Conservation (phyloP, 2,113 vertebrate genomes). For the Copsychus sechellarum region DNA sequence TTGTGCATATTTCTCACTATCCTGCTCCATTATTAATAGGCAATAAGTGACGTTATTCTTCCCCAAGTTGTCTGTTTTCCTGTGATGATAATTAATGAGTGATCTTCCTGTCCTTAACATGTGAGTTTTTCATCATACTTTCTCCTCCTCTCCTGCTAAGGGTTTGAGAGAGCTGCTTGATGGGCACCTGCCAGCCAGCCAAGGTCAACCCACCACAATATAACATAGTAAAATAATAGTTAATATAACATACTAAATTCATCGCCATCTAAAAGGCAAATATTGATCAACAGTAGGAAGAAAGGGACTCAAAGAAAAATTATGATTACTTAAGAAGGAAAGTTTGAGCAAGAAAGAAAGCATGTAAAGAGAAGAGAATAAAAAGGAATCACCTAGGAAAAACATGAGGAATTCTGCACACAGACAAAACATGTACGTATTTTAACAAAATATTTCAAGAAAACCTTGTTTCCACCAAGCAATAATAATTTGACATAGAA, state of each 20-base stretch:
- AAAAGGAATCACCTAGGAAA: not conserved
- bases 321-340: not conserved
- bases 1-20: not conserved
- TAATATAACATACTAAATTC: not conserved
- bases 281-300: not conserved
- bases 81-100: not conserved
- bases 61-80: not conserved
- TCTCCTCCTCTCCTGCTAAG: not conserved
- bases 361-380: not conserved
- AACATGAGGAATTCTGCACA: not conserved
- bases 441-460: not conserved
- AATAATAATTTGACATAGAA: not conserved
- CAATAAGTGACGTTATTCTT: not conserved
- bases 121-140: not conserved
- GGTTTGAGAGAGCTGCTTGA: not conserved
- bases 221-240: not conserved
- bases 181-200: not conserved
- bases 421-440: not conserved
- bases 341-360: not conserved
- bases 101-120: not conserved
- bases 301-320: not conserved
- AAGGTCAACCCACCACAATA: not conserved
- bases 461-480: not conserved
- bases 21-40: not conserved
- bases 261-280: not conserved